Evolutionary conservation across 2,797 vertebrate species (phyloP), one percentile per base, ranked within the genome.

Genomic region (Xiphorhynchus erythropygius): DNA sequence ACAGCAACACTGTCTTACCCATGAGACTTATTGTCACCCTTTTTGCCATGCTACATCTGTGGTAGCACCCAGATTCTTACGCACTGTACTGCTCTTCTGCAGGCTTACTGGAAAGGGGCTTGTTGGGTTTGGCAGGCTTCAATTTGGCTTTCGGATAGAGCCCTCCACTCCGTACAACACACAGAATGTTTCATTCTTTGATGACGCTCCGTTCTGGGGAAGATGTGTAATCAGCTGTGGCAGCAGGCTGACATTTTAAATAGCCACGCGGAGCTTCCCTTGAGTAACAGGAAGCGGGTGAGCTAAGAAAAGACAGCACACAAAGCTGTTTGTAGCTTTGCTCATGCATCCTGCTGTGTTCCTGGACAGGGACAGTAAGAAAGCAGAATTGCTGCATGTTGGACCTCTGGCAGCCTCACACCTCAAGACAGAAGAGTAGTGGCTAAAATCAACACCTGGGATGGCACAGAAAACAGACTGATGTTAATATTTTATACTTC

Each of bases 311-410:
- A 68, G n/a, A 32, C 46, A 84, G 9, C n/a, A 42, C 8, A 7
- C 22, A 50, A 18, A 42, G 22, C 27, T 32, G 6, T 76, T 84
- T 60, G 37, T 17, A 37, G 60, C 32, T 74, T 74, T 63, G 3
- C 17, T 74, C 11, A 1, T 50, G 33, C 11, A 25, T 65, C 27
- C 3, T 0, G 0, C 0, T 53, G 11, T n/a, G 44, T 21, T 84
- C 41, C 13, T 41, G 24, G 24, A 56, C 53, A 1, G 0, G 10
- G 7, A 44, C 10, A 49, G 28, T 1, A 74, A 55, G n/a, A 83
- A 89, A 77, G 56, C 27, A 67, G 14, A 73, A 33, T 2, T 1
- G 0, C 23, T 55, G 17, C 0, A 0, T 62, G 35, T 30, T 52
- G 55, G 16, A 28, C 25, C 4, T 64, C 41, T 35, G 28, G 81